Evolutionary conservation across 2,797 vertebrate genomes (phyloP), one percentile per base, ranked within the genome.

Genomic region (Phoxinus dragarum): DNA sequence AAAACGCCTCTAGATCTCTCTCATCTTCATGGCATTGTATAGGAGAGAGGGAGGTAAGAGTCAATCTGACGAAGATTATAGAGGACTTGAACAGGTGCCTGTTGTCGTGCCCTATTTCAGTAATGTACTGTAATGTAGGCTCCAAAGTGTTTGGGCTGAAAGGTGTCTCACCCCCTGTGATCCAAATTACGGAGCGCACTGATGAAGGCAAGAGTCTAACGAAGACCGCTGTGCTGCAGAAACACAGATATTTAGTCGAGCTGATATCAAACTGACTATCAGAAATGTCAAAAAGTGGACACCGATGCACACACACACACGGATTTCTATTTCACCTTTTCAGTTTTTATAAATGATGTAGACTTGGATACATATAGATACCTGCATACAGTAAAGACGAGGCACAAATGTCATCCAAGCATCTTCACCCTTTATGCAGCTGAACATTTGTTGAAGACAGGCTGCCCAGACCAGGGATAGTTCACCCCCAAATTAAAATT

Each of bases 51-150:
- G 76, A 82, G 86, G 89, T 75, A 84, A 83, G 84, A 86, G 86
- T 88, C 88, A 90, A 86, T 88, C 86, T 88, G 86, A 86, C 84
- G 82, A 88, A 89, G 90, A 90, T 90, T 88, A 88, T 82, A 88
- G 88, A 82, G 86, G 84, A 81, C 78, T 90, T 80, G 74, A 87
- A 84, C 75, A 89, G 84, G 87, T 90, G 79, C 82, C 86, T 84
- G 80, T 86, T 80, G 84, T 78, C 72, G 56, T 84, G 87, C 87
- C 82, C 47, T 68, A 81, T 87, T 86, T 88, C 84, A 78, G 80
- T 87, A 86, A 88, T 87, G 82, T 84, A 88, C 86, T 87, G 49
- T 87, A 88, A 86, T 85, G 81, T 72, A 76, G 84, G 81, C 81
- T 86, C 81, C 82, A 84, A 88, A 82, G 80, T 73, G 74, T 72